Conservation (phyloP, 30 jellyfish, hydroid and myxozoan genomes). For the Hydractinia echinata region DNA sequence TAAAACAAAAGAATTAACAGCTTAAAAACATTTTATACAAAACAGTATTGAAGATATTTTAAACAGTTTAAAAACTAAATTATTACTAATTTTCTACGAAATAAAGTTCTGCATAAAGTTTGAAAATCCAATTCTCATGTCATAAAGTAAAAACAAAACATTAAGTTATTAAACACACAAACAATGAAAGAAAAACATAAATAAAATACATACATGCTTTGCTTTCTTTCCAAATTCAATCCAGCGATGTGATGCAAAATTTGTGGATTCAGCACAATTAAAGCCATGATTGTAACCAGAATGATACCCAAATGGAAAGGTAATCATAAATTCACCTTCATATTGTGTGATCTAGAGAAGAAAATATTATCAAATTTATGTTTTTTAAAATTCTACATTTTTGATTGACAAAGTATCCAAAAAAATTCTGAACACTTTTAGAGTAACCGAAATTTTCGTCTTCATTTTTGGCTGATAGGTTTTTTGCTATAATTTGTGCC, state of each 20-base stretch:
- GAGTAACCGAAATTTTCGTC: no score
- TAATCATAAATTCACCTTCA: constrained; percentile 81
- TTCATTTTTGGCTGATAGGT: no score
- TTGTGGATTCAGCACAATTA: constrained; percentile 91
- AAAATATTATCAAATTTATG: neutral
- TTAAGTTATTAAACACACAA: neutral
- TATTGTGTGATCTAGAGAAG: constrained; percentile 61
- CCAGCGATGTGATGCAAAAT: constrained; percentile 86
- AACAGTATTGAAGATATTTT: no score
- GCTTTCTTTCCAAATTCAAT: constrained; percentile 81
- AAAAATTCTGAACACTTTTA: no score
- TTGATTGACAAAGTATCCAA: no score
- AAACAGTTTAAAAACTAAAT: neutral
- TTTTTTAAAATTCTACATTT: no score
- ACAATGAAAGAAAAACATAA: neutral
- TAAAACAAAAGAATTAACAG: neutral
- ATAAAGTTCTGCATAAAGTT: neutral
- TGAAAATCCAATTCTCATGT: no score
- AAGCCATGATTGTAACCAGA: constrained; percentile 87
- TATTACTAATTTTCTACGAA: neutral
- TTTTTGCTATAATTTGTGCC: no score
- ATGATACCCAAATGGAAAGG: constrained; percentile 90
- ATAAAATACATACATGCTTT: constrained; percentile 44
- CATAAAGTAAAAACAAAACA: neutral
- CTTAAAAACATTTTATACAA: no score